Conservation (phyloP, 2,113 vertebrate species). For the Crocuta crocuta region DNA sequence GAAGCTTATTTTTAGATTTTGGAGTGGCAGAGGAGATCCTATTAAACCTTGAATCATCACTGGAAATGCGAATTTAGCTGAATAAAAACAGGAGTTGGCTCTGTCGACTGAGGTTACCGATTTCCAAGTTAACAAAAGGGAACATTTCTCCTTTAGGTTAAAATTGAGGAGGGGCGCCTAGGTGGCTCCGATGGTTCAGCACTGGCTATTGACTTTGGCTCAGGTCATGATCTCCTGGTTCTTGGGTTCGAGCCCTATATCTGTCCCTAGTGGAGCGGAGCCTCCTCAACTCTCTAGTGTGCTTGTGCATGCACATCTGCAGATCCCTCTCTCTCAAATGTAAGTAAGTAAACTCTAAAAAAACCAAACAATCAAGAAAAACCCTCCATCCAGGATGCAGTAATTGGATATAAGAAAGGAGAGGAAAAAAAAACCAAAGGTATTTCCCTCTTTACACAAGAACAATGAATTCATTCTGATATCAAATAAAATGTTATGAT, state of each 20-base stretch:
- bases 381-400: neutral
- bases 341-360: no score
- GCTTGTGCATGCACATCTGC: no score
- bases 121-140: slow-evolving; percentile 27
- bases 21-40: neutral
- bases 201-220: no score
- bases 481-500: slow-evolving; percentile 28
- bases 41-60: neutral
- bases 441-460: neutral
- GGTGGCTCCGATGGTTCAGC: no score
- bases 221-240: no score
- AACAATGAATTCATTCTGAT: neutral
- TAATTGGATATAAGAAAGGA: neutral
- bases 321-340: no score
- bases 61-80: neutral
- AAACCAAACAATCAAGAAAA: neutral
- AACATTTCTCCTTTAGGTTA: slow-evolving; percentile 2
- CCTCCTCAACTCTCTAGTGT: no score
- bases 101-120: neutral
- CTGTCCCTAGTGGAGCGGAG: no score
- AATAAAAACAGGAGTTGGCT: neutral
- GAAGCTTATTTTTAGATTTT: neutral
- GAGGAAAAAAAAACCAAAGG: neutral
- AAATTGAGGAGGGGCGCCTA: neutral
- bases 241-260: no score